Base-by-base conservation (phyloP, 1,140 invertebrate genomes). In the Drosophila oshimai region DNA sequence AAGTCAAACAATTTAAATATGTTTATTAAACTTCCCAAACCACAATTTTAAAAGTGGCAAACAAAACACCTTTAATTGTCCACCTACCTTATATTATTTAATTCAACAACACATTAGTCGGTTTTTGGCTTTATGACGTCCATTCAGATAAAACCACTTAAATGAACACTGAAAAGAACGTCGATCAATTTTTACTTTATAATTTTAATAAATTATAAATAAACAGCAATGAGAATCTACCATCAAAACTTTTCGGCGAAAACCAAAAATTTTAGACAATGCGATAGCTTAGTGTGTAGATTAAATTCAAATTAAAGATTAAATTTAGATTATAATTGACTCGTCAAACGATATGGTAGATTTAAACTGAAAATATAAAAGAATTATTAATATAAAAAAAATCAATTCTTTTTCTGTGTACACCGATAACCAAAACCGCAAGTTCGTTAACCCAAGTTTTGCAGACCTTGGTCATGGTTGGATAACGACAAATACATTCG, bases 401-500 rank as follows among this genome's bases (percentile, higher is more conserved):
- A 24, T 4, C 20, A 12, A 10, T 9, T 9, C 7, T 7, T 47
- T 47, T 31, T n/a, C 10, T 9, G 18, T 55, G 53, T 24, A 24
- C 3, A 24, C 3, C 2, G 9, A 24, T 18, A 7, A 6, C 9
- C 1, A 39, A 29, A 36, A 4, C 1, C 6, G 4, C 6, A 18
- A 45, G 77, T 61, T 78, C 41, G 57, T 45, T 45, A 76, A 44
- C 67, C 58, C 50, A 15, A 10, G 15, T 37, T 22, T 51, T 26
- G 7, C 31, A 58, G 47, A 73, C 78, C 73, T 83, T 81, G 78
- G 64, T 70, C 29, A 70, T 57, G 17, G 67, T 44, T 29, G 44
- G 13, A 20, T 42, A 36, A 64, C 26, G n/a, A n/a, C 24, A 42
- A 33, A 33, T 13, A 24, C 20, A n/a, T 22, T 20, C 9, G 15